phyloP scores from a whole-genome alignment of 2,888 invertebrate species.

The Dryococelus australis region DNA sequence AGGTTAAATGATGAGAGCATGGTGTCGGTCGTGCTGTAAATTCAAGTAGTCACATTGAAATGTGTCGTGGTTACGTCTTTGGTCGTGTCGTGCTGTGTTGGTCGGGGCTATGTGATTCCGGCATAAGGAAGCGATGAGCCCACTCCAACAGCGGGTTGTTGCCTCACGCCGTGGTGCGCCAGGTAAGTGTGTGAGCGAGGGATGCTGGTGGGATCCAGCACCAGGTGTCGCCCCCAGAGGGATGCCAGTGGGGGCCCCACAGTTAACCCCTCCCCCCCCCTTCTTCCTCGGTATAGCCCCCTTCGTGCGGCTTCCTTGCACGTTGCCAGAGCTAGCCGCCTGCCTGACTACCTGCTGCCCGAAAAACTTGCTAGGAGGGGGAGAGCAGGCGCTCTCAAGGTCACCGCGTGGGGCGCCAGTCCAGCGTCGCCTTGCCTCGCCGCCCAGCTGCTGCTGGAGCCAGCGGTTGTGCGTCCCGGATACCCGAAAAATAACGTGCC shows the following conservation, averaged over 20 bases:
- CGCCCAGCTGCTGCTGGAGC: not conserved
- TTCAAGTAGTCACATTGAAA: too few species aligned
- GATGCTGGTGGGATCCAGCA: not conserved
- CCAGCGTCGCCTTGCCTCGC: not conserved
- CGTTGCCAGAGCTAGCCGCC: conserved; percentile 33
- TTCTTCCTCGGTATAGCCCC: not conserved
- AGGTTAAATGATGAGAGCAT: too few species aligned
- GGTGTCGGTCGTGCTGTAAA: too few species aligned
- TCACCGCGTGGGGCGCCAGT: conserved; percentile 16
- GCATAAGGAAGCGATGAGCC: too few species aligned
- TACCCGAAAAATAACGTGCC: not conserved
- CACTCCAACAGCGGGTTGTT: too few species aligned
- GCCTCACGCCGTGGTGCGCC: not conserved
- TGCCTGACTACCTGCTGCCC: not conserved
- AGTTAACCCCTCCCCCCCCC: not conserved
- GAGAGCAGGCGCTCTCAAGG: not conserved
- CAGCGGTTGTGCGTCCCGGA: not conserved
- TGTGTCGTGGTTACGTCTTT: too few species aligned
- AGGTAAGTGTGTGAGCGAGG: not conserved
- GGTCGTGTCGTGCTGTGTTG: too few species aligned
- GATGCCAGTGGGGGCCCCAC: not conserved
- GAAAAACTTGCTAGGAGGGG: not conserved
- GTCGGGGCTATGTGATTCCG: too few species aligned
- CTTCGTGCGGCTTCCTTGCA: conserved; percentile 6
- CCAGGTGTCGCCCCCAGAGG: conserved; percentile 4